These are phyloP conservation scores for Drosophila sordidapex DNA, from an alignment of 2,888 invertebrate genomes.

Conservation along the genomic window DNA sequence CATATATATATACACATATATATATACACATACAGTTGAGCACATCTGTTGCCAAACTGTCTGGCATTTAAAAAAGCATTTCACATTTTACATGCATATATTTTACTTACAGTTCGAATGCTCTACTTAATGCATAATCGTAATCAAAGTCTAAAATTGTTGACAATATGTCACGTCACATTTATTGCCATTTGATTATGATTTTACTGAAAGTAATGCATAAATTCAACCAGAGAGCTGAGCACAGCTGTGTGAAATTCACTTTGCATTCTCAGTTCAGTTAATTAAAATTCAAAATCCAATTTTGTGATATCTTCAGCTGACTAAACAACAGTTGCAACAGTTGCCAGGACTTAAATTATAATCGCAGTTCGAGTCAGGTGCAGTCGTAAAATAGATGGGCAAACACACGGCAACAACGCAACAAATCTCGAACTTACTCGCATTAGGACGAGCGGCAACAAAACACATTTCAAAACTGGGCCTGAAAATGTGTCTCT, in stretches of 20 bases:
- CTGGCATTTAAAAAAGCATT: background rate
- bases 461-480: background rate
- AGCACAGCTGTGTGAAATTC: background rate
- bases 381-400: background rate
- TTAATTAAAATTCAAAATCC: background rate
- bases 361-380: background rate
- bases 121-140: background rate
- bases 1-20: too few relatives aligned
- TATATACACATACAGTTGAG: background rate
- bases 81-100: background rate
- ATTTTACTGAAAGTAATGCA: background rate
- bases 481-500: conserved; percentile 9
- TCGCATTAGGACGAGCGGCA: conserved; percentile 16
- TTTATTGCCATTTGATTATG: background rate
- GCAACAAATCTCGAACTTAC: conserved; percentile 38
- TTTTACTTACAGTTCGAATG: background rate
- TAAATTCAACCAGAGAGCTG: background rate
- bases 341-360: background rate
- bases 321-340: background rate
- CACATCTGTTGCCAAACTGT: background rate
- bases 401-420: background rate
- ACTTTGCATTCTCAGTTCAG: background rate
- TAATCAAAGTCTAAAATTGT: background rate
- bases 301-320: background rate
- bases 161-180: background rate